phyloP scores from a whole-genome alignment of 2,797 vertebrate genomes.

The Gorsachius magnificus region DNA sequence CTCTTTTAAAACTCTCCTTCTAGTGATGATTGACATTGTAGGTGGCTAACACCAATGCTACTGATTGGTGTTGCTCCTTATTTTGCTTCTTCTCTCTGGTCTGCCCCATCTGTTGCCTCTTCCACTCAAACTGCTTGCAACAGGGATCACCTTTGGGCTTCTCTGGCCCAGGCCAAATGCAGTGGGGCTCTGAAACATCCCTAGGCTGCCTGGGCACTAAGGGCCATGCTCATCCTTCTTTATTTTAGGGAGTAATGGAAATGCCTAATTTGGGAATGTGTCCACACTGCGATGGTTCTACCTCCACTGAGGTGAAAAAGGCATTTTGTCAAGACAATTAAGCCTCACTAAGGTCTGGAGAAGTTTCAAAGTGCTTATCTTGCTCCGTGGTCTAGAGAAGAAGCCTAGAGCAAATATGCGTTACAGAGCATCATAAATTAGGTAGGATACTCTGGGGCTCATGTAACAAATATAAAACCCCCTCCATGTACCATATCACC shows the following conservation, averaged over 20 bases:
- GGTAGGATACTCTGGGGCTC: background rate
- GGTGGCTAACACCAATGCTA: background rate
- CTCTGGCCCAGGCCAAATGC: background rate
- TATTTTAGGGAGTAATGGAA: background rate
- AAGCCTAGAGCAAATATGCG: background rate
- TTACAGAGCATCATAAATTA: background rate
- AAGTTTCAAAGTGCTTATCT: background rate
- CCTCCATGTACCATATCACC: background rate
- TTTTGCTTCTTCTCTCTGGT: background rate
- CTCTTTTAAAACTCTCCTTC: background rate
- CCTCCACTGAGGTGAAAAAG: background rate
- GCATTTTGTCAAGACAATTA: background rate
- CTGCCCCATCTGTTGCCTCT: background rate
- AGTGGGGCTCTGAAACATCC: background rate
- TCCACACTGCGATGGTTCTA: background rate
- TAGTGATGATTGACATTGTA: background rate
- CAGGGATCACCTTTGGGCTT: background rate
- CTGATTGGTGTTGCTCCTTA: accelerated
- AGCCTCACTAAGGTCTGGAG: background rate
- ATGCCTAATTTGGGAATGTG: background rate
- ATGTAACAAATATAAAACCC: background rate
- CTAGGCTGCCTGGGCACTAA: background rate
- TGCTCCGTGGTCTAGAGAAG: background rate
- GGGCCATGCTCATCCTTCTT: background rate
- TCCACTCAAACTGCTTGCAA: background rate